phyloP scores from a whole-genome alignment of 1,140 invertebrate species.

The Drosophila busckii region DNA sequence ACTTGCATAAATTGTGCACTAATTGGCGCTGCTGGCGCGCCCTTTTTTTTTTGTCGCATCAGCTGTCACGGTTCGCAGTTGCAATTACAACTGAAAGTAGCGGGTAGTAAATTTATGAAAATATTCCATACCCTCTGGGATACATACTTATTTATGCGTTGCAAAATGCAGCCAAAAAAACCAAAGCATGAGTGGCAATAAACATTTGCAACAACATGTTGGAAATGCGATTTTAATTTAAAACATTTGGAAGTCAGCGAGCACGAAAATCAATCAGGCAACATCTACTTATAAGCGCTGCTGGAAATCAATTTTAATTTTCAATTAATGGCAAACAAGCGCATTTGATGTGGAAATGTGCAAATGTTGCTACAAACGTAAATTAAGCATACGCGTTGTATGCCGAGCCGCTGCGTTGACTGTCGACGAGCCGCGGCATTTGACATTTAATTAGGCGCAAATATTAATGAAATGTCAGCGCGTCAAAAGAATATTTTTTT shows the following conservation, averaged over 20 bases:
- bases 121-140: too few species aligned
- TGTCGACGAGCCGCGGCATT: slow-evolving; percentile 27
- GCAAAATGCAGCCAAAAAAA: too few species aligned
- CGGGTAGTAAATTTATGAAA: too few species aligned
- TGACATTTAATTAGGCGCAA: slow-evolving; percentile 66
- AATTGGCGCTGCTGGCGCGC: slow-evolving; percentile 19
- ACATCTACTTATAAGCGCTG: slow-evolving; percentile 16
- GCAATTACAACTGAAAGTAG: too few species aligned
- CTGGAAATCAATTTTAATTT: slow-evolving; percentile 41
- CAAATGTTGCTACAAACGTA: slow-evolving; percentile 10
- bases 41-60: too few species aligned
- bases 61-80: too few species aligned
- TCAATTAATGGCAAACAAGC: slow-evolving; percentile 43
- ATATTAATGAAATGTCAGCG: slow-evolving; percentile 68
- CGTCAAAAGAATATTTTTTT: slow-evolving; percentile 48
- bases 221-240: not conserved
- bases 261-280: slow-evolving; percentile 36
- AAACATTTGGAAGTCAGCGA: not conserved
- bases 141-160: too few species aligned
- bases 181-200: too few species aligned
- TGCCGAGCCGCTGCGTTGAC: not conserved
- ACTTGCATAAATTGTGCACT: slow-evolving; percentile 35
- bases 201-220: not conserved
- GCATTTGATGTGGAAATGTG: slow-evolving; percentile 8
- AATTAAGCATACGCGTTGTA: slow-evolving; percentile 60